Percentiles rank a stretch among this genome's conserved stretches.
phyloP scores from a whole-genome alignment of 2,113 vertebrate species.

The Zosterops lateralis region DNA sequence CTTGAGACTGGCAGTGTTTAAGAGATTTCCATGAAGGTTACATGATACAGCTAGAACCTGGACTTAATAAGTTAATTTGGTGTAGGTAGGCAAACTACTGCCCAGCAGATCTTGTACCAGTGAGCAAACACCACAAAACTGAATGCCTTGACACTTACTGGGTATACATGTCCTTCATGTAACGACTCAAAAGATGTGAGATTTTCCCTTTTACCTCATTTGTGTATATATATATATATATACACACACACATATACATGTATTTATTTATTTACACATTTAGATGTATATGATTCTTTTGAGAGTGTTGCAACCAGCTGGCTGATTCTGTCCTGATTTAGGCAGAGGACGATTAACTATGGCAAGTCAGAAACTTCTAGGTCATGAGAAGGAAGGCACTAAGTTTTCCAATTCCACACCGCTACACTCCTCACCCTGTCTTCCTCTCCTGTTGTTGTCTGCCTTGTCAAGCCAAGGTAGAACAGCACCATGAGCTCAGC shows the following conservation, averaged over 20 bases:
- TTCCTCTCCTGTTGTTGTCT: neutral
- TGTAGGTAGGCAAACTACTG: neutral
- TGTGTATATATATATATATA: neutral
- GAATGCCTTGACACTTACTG: neutral
- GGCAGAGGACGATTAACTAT: neutral
- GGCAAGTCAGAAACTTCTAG: neutral
- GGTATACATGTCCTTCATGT: neutral
- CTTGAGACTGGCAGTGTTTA: neutral
- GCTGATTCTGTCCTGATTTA: neutral
- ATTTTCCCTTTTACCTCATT: neutral
- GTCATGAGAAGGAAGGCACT: neutral
- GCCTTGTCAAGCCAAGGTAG: neutral
- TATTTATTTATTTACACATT: no score
- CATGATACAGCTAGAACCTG: neutral
- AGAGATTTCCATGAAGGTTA: neutral
- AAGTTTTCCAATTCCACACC: neutral
- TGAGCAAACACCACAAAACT: neutral
- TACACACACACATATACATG: no score
- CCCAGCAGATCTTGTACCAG: no score
- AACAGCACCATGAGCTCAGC: neutral
- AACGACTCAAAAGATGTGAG: neutral
- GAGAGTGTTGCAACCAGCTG: neutral
- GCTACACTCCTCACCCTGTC: neutral
- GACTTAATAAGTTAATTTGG: neutral
- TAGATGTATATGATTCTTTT: neutral